phyloP scores from a whole-genome alignment of 2,888 invertebrate species.

The Autographa pulchrina region DNA sequence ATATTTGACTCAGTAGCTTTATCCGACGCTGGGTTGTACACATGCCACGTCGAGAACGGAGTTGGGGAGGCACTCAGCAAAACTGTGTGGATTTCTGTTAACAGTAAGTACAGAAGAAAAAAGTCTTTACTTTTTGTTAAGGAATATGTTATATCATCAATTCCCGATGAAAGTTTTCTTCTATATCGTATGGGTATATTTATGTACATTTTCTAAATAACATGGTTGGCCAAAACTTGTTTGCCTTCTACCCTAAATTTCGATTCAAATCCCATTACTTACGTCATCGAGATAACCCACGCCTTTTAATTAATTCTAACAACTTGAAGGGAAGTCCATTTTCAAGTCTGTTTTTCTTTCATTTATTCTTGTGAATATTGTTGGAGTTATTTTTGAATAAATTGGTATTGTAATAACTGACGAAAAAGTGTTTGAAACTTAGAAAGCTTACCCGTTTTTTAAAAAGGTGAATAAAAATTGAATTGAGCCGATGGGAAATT shows the following conservation, averaged over 20 bases:
- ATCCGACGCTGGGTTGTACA: slow-evolving; percentile 84
- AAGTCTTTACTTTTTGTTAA: not conserved
- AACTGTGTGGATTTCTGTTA: slow-evolving; percentile 86
- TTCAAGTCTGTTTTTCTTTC: slow-evolving; percentile 40
- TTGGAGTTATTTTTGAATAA: slow-evolving; percentile 26
- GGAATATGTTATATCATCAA: not conserved
- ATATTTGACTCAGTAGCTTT: slow-evolving; percentile 85
- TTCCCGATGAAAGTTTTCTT: not conserved
- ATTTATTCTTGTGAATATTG: slow-evolving; percentile 23
- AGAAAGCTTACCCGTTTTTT: too few relatives aligned
- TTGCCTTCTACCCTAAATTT: slow-evolving; percentile 10
- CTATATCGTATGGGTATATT: not conserved
- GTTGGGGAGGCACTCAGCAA: slow-evolving; percentile 86
- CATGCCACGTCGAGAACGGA: slow-evolving; percentile 87
- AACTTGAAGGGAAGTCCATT: slow-evolving; percentile 30
- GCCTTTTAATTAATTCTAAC: slow-evolving; percentile 48
- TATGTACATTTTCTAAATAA: not conserved
- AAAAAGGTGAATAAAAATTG: too few relatives aligned
- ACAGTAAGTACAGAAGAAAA: slow-evolving; percentile 76
- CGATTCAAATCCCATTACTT: slow-evolving; percentile 36
- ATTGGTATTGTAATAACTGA: not conserved
- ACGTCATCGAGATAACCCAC: slow-evolving; percentile 31
- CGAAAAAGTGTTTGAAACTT: too few relatives aligned
- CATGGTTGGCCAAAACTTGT: not conserved
- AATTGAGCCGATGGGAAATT: too few relatives aligned